Evolutionary conservation across 2,797 vertebrate species (phyloP).

Genomic region (Erpetoichthys calabaricus): DNA sequence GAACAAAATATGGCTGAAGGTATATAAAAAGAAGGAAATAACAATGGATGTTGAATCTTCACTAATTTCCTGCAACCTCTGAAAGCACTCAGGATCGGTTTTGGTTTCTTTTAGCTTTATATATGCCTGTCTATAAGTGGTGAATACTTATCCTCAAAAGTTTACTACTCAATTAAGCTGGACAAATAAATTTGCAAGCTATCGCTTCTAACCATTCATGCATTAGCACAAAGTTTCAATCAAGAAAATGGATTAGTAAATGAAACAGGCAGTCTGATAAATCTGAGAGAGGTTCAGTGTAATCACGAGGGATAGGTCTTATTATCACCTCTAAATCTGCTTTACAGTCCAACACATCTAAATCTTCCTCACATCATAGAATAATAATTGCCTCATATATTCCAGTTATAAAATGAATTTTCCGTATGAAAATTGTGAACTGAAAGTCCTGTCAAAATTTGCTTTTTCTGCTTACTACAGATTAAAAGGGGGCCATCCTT

Average conservation of each 20-base stretch:
- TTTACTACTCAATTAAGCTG: constrained; percentile 1
- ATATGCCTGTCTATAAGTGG: no score
- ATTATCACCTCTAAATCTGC: constrained; percentile 5
- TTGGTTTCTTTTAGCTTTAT: no score
- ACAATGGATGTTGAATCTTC: no score
- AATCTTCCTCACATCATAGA: constrained; percentile 1
- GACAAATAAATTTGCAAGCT: background rate
- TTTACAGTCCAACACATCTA: constrained; percentile 3
- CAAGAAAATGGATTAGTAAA: constrained; percentile 1
- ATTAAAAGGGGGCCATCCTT: no score
- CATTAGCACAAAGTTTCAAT: background rate
- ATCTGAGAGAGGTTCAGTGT: background rate
- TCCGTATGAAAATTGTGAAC: background rate
- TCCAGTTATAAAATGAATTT: constrained; percentile 3
- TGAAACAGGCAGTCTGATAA: background rate
- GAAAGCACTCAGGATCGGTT: no score
- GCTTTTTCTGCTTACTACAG: no score
- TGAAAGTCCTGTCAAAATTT: no score
- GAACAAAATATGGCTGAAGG: no score
- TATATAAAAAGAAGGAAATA: no score
- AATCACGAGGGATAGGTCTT: constrained; percentile 2
- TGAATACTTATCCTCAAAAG: background rate
- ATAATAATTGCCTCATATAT: constrained; percentile 9
- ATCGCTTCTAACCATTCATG: background rate
- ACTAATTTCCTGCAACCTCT: no score